Evolutionary conservation across 2,888 invertebrate species (phyloP), one percentile per base, ranked within the genome.

Genomic region (Noctua janthina): DNA sequence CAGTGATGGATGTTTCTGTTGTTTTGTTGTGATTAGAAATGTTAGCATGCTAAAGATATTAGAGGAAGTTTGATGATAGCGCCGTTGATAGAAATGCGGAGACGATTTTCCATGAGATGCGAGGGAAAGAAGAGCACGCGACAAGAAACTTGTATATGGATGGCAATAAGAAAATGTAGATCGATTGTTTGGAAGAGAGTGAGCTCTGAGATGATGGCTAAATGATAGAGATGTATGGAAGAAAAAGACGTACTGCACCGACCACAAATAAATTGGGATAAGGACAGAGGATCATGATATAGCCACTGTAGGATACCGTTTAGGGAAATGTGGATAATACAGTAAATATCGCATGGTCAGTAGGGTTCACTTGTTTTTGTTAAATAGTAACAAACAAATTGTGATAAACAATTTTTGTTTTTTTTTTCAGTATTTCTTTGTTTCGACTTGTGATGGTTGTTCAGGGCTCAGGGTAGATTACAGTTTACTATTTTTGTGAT

Each of bases 1-100:
- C 81, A 81, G n/a, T 77, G 81, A 85, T 43, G 8, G 39, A 23
- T 74, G 64, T 59, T n/a, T 70, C 1, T 49, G 54, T 73, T 74
- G 62, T 71, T n/a, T 39, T 64, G 62, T 74, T 83, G 8, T 72
- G 66, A 64, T 82, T 66, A 11, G 62, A 69, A 6, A 39, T 62
- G 39, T 67, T 43, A 59, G 10, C 5, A 1, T 49, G n/a, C 1
- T 20, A 46, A 10, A 54, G 43, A 35, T 43, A 23, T 54, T 56
- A 59, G n/a, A 59, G 56, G 17, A 71, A 15, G 20, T 71, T 71
- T 46, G 29, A 54, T 15, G n/a, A n/a, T 15, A n/a, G 29, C n/a
- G 17, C 29, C 10, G n/a, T n/a, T 69, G 29, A 29, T 43, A 10
- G 46, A n/a, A 46, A 46, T 13, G 1, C 13, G 3, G 15, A 71